These are phyloP conservation scores for Nanger granti DNA, from an alignment of 2,113 vertebrate species.

Conservation along the genomic window DNA sequence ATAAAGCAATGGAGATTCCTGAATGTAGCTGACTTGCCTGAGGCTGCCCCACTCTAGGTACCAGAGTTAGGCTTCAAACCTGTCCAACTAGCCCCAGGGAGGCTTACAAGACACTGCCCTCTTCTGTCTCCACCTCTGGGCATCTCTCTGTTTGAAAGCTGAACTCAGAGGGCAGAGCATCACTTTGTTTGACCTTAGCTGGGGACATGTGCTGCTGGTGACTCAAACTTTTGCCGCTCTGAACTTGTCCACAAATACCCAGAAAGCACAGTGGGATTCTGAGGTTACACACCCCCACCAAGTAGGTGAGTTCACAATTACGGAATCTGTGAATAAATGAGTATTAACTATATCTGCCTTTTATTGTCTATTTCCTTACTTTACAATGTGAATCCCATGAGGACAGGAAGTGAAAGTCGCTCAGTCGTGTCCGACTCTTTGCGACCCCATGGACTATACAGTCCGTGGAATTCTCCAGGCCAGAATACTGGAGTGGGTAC, in stretches of 20 bases:
- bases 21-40: neutral
- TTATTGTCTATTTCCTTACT: neutral
- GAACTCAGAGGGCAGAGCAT: neutral
- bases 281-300: neutral
- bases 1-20: neutral
- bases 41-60: neutral
- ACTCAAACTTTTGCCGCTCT: neutral
- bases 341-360: neutral
- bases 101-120: too few relatives aligned
- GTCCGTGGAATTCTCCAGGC: neutral
- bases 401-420: neutral
- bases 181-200: neutral
- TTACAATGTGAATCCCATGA: neutral
- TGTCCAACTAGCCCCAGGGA: neutral
- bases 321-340: accelerated
- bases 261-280: accelerated
- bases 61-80: neutral
- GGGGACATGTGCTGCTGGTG: accelerated
- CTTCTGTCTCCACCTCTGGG: neutral
- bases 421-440: neutral
- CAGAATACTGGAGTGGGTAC: neutral
- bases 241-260: accelerated
- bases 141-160: neutral
- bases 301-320: neutral
- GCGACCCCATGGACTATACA: neutral